Conservation (phyloP, 1,140 invertebrate species). For the Harpegnathos saltator region DNA sequence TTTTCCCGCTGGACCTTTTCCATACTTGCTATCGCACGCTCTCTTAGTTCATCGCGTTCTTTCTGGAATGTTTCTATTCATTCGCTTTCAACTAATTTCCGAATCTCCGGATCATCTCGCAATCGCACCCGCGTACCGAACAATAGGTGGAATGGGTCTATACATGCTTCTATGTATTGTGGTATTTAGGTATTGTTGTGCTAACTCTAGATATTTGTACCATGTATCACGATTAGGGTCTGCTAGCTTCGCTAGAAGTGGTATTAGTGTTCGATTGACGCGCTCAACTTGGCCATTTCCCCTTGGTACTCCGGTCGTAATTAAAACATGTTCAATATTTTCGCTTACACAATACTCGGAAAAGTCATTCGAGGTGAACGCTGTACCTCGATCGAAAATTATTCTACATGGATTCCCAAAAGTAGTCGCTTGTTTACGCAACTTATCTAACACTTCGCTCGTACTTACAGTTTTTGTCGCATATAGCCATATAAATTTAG, state of each 20-base stretch:
- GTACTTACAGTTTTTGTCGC: background rate
- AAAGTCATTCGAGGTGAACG: background rate
- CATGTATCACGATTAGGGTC: background rate
- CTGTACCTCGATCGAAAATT: conserved; percentile 8
- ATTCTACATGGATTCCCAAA: conserved; percentile 13
- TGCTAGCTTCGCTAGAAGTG: too few species aligned
- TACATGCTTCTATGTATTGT: background rate
- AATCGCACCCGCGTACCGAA: conserved; percentile 24
- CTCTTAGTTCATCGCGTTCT: background rate
- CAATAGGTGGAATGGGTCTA: background rate
- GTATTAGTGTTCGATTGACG: too few species aligned
- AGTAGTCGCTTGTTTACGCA: background rate
- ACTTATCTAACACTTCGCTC: background rate
- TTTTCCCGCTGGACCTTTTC: background rate
- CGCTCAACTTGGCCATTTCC: too few species aligned
- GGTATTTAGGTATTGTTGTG: background rate
- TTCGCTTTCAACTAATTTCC: background rate
- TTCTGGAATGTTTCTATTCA: background rate
- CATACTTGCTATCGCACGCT: background rate
- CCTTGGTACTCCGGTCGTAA: too few species aligned
- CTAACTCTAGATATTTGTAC: background rate
- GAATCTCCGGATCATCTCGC: background rate
- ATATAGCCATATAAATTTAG: conserved; percentile 7
- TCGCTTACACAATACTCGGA: background rate
- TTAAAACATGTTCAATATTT: background rate